phyloP scores from a whole-genome alignment of 2,113 vertebrate genomes.

The Raja brachyura region DNA sequence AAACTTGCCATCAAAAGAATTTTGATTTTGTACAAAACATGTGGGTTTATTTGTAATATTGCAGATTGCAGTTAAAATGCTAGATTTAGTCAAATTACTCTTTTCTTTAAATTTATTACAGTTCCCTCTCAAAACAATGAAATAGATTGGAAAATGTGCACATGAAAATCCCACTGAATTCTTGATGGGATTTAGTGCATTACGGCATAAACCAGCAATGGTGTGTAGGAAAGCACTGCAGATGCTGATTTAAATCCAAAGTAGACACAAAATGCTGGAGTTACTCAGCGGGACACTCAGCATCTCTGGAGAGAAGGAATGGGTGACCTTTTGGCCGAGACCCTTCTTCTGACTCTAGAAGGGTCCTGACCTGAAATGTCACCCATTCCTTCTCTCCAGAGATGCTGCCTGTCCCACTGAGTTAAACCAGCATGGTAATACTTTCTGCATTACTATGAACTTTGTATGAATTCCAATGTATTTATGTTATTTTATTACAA shows the following conservation, averaged over 20 bases:
- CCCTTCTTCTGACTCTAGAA: no score
- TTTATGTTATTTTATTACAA: background rate
- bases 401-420: no score
- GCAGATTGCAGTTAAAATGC: background rate
- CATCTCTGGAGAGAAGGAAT: no score
- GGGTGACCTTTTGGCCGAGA: no score
- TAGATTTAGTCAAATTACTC: background rate
- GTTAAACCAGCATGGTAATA: background rate
- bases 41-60: background rate
- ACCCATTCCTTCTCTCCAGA: no score
- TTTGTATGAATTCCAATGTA: background rate
- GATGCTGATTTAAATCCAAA: no score
- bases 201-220: background rate
- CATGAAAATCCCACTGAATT: background rate
- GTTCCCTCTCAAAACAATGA: background rate
- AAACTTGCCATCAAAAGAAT: background rate
- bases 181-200: background rate
- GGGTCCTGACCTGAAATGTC: no score
- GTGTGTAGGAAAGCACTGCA: no score
- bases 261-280: no score
- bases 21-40: background rate
- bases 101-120: background rate
- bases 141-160: background rate
- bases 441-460: background rate
- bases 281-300: no score